phyloP scores from a whole-genome alignment of 2,888 invertebrate genomes.

The Ptychoptera albimana region DNA sequence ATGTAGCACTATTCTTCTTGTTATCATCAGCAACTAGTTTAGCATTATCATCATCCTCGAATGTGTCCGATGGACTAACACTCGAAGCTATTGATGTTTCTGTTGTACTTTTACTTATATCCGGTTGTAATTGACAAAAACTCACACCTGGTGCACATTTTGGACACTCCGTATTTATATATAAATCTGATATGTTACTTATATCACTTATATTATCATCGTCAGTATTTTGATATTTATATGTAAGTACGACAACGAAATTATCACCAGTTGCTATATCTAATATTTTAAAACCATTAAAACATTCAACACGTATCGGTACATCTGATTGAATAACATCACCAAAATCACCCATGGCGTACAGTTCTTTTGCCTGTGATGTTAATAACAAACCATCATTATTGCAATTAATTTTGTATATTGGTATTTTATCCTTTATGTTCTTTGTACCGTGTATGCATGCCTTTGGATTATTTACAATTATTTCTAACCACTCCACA shows the following conservation, averaged over 20 bases:
- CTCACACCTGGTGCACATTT: constrained; percentile 13
- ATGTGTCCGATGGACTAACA: constrained; percentile 23
- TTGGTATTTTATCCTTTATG: constrained; percentile 3
- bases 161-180: constrained; percentile 11
- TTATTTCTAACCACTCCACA: constrained; percentile 7
- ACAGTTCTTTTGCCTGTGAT: constrained; percentile 19
- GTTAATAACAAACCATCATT: constrained; percentile 25
- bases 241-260: constrained; percentile 58
- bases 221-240: constrained; percentile 41
- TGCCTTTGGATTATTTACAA: constrained; percentile 3
- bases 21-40: constrained; percentile 14
- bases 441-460: neutral
- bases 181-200: constrained; percentile 5
- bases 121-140: constrained; percentile 12
- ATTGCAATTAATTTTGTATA: constrained; percentile 21
- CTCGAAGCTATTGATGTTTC: constrained; percentile 15
- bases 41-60: constrained; percentile 14
- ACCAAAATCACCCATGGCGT: constrained; percentile 26
- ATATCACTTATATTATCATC: constrained; percentile 27
- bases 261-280: constrained; percentile 58
- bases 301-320: constrained; percentile 49
- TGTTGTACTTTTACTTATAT: constrained; percentile 21
- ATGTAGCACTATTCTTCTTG: constrained; percentile 39
- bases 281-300: constrained; percentile 49
- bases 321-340: constrained; percentile 31